Conservation (phyloP, 2,888 invertebrate species). For the Trilocha varians region DNA sequence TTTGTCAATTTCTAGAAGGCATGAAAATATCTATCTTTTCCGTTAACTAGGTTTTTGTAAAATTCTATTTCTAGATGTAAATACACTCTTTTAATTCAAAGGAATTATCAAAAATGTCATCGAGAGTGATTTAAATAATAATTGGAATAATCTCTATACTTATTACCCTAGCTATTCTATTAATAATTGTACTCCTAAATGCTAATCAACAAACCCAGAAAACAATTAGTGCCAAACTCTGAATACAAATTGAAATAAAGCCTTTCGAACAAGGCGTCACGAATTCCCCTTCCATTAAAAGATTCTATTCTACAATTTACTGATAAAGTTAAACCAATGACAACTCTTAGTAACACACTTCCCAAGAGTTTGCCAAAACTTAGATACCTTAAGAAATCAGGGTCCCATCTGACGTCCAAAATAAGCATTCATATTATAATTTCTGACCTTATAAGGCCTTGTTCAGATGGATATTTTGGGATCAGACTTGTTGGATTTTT, state of each 20-base stretch:
- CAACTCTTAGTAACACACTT: background rate
- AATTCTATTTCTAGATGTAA: too few relatives aligned
- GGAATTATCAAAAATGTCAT: too few relatives aligned
- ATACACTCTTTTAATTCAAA: too few relatives aligned
- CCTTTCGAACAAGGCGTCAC: background rate
- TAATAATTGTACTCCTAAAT: too few relatives aligned
- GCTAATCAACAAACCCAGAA: background rate
- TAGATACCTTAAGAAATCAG: background rate
- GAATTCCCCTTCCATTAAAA: background rate
- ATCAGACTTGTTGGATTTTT: background rate
- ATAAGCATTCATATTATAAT: slow-evolving; percentile 6
- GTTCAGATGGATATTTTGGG: background rate
- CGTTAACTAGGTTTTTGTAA: too few relatives aligned
- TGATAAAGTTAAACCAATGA: background rate
- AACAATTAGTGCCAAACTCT: background rate
- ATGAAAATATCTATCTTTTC: too few relatives aligned
- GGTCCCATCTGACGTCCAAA: slow-evolving; percentile 4
- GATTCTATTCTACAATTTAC: background rate
- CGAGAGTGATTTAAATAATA: too few relatives aligned
- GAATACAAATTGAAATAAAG: background rate
- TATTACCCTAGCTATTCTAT: too few relatives aligned
- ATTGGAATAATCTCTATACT: too few relatives aligned
- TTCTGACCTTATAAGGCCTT: slow-evolving; percentile 1
- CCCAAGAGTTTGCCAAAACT: background rate
- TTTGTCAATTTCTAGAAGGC: too few relatives aligned